Base-by-base conservation (phyloP, 1,140 invertebrate genomes). In the Drosophila nigrodunni region DNA sequence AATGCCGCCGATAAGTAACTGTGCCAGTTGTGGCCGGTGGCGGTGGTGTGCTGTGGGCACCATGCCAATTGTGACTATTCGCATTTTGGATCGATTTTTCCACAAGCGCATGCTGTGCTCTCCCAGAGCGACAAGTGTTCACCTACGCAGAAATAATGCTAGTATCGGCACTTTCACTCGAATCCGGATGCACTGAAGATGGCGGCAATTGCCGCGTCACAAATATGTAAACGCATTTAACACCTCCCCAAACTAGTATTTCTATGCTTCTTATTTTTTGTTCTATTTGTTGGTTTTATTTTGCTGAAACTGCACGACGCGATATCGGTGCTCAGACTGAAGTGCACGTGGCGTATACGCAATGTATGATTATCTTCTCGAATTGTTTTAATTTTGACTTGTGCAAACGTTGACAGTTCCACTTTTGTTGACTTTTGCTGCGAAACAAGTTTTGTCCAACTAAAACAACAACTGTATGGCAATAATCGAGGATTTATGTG, bases 61-160 rank as follows among this genome's bases (percentile, higher is more conserved):
- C 52, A 59, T 58, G 60, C 62, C 78, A 78, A 72, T 58, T 77
- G 68, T 58, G 69, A 52, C 68, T 58, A 62, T 50, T 74, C 87
- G 85, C 85, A 88, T 88, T 81, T 89, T 78, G 74, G 83, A 75
- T 64, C 77, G 78, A 81, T 75, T 89, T 61, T 72, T 81, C 80
- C 78, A 85, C 74, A 77, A 71, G 78, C 80, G 74, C 85, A 88
- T 88, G 59, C 66, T 78, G 66, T 49, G 59, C 66, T 60, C 43
- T 34, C 50, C 52, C 67, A 62, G 47, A 41, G 60, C 52, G 59
- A 59, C 47, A 73, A 89, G 58, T 85, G 85, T 88, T 89, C 85
- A 80, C 65, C 88, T 89, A 80, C 77, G 78, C 80, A 82, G 85
- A 88, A 85, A 85, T 89, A 88, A 77, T 85, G 85, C 74, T 55